A percentile compares a stretch with the other conserved stretches of the same genome.
These are phyloP conservation scores for Plebejus anna DNA, from an alignment of 2,888 invertebrate species.

Conservation along the genomic window DNA sequence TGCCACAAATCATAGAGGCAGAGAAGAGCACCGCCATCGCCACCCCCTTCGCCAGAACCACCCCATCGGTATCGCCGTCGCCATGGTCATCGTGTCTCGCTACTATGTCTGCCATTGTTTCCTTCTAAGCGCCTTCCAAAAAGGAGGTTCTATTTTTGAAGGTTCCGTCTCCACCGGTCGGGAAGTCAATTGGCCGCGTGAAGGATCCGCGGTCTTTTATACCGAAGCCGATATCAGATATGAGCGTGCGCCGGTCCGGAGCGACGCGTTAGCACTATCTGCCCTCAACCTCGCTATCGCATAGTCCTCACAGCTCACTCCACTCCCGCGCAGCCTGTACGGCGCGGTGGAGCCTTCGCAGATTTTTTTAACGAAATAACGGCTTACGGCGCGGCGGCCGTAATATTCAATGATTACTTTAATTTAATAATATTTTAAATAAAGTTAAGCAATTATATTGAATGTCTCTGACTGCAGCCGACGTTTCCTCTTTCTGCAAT, in stretches of 20 bases:
- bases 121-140: background rate
- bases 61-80: conserved; percentile 57
- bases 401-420: background rate
- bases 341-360: conserved; percentile 52
- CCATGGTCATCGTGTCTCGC: conserved; percentile 41
- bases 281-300: background rate
- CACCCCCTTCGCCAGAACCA: conserved; percentile 86
- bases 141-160: background rate
- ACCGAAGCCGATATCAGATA: conserved; percentile 53
- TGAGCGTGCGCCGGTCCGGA: conserved; percentile 66
- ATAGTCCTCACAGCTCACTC: conserved; percentile 40
- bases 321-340: conserved; percentile 61
- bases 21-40: conserved; percentile 88
- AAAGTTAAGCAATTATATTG: background rate
- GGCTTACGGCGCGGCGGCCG: no score
- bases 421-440: background rate
- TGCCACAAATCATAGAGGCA: conserved; percentile 87
- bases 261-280: conserved; percentile 61
- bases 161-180: conserved; percentile 35
- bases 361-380: background rate
- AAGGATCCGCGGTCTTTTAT: conserved; percentile 60
- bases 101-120: conserved; percentile 39
- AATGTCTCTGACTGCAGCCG: background rate
- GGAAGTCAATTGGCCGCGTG: conserved; percentile 46
- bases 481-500: background rate